A percentile compares a stretch with the other conserved stretches of the same genome.
These are phyloP conservation scores for Sphenodon punctatus DNA, from an alignment of 2,797 vertebrate species.

Conservation along the genomic window DNA sequence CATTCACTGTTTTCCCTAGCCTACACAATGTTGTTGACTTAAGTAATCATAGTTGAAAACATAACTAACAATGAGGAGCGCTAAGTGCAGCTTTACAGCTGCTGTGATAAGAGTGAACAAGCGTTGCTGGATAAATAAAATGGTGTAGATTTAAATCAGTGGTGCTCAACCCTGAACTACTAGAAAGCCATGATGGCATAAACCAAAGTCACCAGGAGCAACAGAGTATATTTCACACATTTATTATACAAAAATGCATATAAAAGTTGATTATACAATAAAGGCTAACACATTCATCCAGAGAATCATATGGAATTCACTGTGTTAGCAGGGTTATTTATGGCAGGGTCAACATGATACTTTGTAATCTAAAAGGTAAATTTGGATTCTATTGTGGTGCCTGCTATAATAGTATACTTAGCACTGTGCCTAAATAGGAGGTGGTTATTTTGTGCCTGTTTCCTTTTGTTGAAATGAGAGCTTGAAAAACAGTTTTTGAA, in stretches of 20 bases:
- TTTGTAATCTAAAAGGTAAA: background rate
- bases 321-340: background rate
- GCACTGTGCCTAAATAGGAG: background rate
- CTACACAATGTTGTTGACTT: background rate
- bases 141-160: conserved; percentile 18
- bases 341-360: background rate
- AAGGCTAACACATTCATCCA: background rate
- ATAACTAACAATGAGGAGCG: background rate
- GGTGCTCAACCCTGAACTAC: background rate
- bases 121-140: background rate
- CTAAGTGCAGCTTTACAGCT: background rate
- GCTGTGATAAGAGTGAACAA: background rate
- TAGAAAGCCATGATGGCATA: background rate
- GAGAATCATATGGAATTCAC: background rate
- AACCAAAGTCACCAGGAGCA: background rate
- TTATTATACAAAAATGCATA: background rate
- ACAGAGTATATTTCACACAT: background rate
- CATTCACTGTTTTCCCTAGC: background rate
- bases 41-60: background rate
- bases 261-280: conserved; percentile 21
- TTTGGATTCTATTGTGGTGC: background rate
- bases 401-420: background rate
- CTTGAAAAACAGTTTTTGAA: background rate
- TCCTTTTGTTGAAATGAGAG: background rate
- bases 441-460: background rate